Percentiles rank a stretch among this genome's conserved stretches.
These are phyloP conservation scores for Alca torda DNA, from an alignment of 2,797 vertebrate species.

Conservation along the genomic window DNA sequence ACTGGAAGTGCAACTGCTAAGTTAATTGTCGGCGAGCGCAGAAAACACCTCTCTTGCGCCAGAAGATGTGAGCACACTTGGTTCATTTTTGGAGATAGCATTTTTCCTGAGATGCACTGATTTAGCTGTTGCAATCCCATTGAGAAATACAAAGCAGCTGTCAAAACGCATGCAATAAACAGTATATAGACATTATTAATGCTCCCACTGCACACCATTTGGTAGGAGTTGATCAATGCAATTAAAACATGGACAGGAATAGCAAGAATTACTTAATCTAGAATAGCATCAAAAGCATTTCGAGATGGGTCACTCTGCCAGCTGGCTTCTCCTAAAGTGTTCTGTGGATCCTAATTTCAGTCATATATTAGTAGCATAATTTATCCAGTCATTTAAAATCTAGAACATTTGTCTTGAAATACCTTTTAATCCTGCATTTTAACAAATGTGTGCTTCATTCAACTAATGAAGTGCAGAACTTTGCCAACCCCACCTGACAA, in stretches of 20 bases:
- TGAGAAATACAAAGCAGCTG: neutral
- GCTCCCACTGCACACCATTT: neutral
- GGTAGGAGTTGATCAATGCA: neutral
- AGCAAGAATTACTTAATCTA: neutral
- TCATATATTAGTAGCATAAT: accelerated
- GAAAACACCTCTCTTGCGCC: neutral
- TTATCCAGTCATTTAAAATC: neutral
- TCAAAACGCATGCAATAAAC: neutral
- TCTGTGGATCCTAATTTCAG: neutral
- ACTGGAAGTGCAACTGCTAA: neutral
- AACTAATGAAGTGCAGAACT: neutral
- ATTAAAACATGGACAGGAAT: neutral
- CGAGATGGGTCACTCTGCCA: neutral
- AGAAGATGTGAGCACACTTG: accelerated
- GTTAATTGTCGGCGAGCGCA: accelerated
- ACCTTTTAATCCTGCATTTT: neutral
- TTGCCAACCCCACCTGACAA: neutral
- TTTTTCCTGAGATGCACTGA: neutral
- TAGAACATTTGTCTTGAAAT: neutral
- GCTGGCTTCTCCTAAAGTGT: neutral
- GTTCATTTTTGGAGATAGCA: neutral
- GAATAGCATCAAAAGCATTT: neutral
- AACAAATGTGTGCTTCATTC: neutral
- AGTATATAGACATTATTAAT: neutral
- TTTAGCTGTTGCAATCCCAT: neutral